phyloP scores from a whole-genome alignment of 2,113 vertebrate genomes.

The Microcebus griseorufus region DNA sequence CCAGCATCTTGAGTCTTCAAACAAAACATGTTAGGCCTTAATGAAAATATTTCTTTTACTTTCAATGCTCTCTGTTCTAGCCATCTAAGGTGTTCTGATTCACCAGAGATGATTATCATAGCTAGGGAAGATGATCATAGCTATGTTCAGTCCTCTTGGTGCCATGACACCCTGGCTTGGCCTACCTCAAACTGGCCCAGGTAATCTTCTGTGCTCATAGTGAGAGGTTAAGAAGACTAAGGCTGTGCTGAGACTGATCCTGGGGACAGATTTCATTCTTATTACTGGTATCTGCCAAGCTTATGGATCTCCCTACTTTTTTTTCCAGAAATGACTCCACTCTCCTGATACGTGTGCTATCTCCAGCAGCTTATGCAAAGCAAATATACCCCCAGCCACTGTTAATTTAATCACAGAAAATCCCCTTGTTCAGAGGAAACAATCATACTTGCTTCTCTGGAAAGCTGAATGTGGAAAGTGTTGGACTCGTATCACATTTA shows the following conservation, averaged over 20 bases:
- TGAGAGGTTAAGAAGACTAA: not conserved
- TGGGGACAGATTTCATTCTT: not conserved
- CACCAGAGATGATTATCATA: not conserved
- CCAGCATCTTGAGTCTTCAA: not conserved
- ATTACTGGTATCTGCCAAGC: not conserved
- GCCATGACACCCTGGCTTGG: not conserved
- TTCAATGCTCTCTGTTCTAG: not conserved
- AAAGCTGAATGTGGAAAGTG: not conserved
- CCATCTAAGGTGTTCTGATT: not conserved
- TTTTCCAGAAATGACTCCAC: not conserved
- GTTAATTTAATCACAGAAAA: not conserved
- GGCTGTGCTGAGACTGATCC: not conserved
- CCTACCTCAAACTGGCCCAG: too few relatives aligned
- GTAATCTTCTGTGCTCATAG: not conserved
- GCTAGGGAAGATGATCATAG: not conserved
- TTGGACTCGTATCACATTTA: too few relatives aligned
- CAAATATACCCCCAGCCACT: not conserved
- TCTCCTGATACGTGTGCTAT: not conserved
- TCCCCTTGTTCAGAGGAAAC: not conserved
- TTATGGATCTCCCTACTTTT: not conserved
- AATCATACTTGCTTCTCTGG: not conserved
- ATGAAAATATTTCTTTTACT: not conserved
- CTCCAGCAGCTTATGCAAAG: not conserved
- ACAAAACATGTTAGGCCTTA: not conserved
- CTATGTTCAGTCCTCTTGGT: not conserved